These are phyloP conservation scores for Zygothrica quintamaculata DNA, from an alignment of 2,888 invertebrate species.

Conservation along the genomic window DNA sequence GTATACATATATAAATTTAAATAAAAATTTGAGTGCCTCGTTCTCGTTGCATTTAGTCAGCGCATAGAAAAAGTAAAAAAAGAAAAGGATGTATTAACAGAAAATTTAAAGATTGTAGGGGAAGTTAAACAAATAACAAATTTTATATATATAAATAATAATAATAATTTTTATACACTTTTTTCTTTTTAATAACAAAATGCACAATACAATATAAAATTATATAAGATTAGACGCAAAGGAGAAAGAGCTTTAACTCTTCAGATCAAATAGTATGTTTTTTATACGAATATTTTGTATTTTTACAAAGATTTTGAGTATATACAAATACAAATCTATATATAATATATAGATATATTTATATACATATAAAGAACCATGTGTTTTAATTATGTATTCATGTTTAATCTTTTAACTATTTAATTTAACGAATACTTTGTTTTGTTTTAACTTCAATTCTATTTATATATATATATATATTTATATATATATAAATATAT, in stretches of 20 bases:
- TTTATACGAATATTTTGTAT: conserved; percentile 45
- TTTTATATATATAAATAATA: conserved; percentile 16
- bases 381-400: conserved; percentile 44
- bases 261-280: conserved; percentile 33
- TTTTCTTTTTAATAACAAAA: conserved; percentile 44
- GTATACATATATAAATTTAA: too few species aligned
- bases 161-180: conserved; percentile 14
- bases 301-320: conserved; percentile 31
- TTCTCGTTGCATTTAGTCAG: conserved; percentile 64
- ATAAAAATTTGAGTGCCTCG: conserved; percentile 69
- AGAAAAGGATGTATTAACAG: conserved; percentile 26
- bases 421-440: conserved; percentile 55
- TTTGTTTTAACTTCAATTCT: conserved; percentile 44
- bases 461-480: conserved; percentile 44
- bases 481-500: conserved; percentile 36
- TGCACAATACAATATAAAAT: conserved; percentile 60
- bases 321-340: background rate
- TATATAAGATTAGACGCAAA: background rate
- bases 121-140: conserved; percentile 30
- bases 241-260: conserved; percentile 21
- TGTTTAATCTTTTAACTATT: conserved; percentile 65
- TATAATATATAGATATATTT: background rate
- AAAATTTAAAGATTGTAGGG: conserved; percentile 14
- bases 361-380: conserved; percentile 1
- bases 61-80: conserved; percentile 52